These are phyloP conservation scores for Myotis brandtii DNA, from an alignment of 2,113 vertebrate genomes.

Conservation along the genomic window DNA sequence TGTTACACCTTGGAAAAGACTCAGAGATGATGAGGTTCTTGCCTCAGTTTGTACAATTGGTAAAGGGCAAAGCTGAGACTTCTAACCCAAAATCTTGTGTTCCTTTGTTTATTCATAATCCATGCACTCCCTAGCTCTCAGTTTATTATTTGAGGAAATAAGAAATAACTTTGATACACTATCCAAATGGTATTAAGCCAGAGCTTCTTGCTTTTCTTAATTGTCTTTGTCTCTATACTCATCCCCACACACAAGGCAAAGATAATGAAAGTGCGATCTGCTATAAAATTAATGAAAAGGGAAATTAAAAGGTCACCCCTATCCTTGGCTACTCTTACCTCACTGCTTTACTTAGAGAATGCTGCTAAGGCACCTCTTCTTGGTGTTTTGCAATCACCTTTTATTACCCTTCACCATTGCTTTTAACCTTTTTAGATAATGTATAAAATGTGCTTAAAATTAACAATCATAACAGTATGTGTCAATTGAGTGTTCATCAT, in stretches of 20 bases:
- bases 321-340: neutral
- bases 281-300: neutral
- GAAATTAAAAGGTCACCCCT: neutral
- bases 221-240: neutral
- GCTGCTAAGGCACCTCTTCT: neutral
- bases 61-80: neutral
- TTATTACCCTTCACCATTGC: neutral
- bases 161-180: neutral
- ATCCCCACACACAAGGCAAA: neutral
- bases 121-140: neutral
- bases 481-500: neutral
- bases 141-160: conserved; percentile 31
- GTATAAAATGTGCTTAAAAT: neutral
- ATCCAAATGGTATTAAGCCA: neutral
- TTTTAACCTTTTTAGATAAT: neutral
- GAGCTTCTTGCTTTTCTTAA: neutral
- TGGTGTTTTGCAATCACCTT: neutral
- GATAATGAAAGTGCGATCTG: neutral
- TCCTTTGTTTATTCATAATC: neutral
- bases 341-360: neutral
- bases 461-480: neutral
- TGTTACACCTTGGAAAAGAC: neutral
- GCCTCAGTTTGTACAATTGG: neutral
- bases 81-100: neutral
- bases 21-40: neutral